phyloP scores from a whole-genome alignment of 2,797 vertebrate species.

The Gymnoscopelus microlampas region DNA sequence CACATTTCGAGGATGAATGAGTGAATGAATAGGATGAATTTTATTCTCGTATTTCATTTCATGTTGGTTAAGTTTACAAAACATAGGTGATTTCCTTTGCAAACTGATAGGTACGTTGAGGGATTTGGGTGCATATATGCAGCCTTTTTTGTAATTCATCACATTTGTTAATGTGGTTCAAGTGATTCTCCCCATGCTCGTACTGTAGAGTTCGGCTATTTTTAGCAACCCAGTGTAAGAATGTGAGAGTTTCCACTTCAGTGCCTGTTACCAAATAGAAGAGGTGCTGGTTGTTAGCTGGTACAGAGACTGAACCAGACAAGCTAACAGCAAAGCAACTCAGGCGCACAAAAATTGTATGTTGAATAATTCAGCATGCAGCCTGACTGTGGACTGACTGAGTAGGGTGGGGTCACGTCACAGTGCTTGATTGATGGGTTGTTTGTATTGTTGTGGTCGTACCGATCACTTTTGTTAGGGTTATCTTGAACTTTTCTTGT shows the following conservation, averaged over 20 bases:
- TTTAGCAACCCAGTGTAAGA: conserved; percentile 50
- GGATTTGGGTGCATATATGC: background rate
- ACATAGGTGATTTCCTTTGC: too few relatives aligned
- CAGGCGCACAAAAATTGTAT: conserved; percentile 47
- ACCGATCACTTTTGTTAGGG: conserved; percentile 6
- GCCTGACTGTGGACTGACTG: conserved; percentile 13
- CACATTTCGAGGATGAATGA: too few relatives aligned
- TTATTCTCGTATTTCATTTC: too few relatives aligned
- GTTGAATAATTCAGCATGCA: conserved; percentile 75
- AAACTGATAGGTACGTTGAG: too few relatives aligned
- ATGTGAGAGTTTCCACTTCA: conserved; percentile 37
- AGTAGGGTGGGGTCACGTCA: conserved; percentile 41
- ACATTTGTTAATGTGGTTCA: conserved; percentile 6
- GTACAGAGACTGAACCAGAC: conserved; percentile 40
- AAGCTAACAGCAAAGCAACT: conserved; percentile 42
- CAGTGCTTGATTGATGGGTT: conserved; percentile 36
- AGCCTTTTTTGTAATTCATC: background rate
- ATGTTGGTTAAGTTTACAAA: too few relatives aligned
- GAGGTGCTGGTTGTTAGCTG: conserved; percentile 54
- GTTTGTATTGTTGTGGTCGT: conserved; percentile 27
- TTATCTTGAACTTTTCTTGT: conserved; percentile 12
- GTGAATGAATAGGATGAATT: too few relatives aligned
- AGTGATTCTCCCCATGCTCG: conserved; percentile 28
- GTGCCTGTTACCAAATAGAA: conserved; percentile 25
- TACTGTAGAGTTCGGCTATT: conserved; percentile 49